These are phyloP conservation scores for Ctenodactylus gundi DNA, from an alignment of 2,113 vertebrate genomes.

Conservation along the genomic window DNA sequence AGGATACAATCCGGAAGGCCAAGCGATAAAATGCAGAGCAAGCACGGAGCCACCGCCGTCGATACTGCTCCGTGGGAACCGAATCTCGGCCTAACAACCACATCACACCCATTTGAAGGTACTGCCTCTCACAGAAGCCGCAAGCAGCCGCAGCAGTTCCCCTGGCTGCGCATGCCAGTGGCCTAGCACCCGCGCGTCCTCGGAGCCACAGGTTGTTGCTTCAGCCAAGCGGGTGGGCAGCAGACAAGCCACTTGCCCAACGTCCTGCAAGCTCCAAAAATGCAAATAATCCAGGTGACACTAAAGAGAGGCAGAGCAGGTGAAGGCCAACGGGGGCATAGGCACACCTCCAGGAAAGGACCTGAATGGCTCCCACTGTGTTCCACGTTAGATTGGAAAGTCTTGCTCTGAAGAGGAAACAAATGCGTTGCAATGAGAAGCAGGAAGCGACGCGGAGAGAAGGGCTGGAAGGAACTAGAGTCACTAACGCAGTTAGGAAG, in stretches of 20 bases:
- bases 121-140: constrained; percentile 73
- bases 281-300: neutral
- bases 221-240: neutral
- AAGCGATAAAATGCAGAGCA: constrained; percentile 80
- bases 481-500: neutral
- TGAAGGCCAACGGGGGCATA: neutral
- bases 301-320: neutral
- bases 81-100: constrained; percentile 80
- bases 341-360: neutral
- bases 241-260: neutral
- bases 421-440: neutral
- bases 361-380: neutral
- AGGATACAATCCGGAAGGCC: constrained; percentile 80
- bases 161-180: constrained; percentile 31
- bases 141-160: constrained; percentile 64
- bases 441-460: neutral
- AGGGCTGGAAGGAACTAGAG: neutral
- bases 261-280: neutral
- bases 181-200: neutral
- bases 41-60: constrained; percentile 79
- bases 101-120: constrained; percentile 76
- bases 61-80: constrained; percentile 78
- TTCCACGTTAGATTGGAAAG: neutral
- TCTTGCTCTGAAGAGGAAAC: neutral
- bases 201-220: neutral